Conservation (phyloP, 2,888 invertebrate genomes). For the Volucella bombylans region DNA sequence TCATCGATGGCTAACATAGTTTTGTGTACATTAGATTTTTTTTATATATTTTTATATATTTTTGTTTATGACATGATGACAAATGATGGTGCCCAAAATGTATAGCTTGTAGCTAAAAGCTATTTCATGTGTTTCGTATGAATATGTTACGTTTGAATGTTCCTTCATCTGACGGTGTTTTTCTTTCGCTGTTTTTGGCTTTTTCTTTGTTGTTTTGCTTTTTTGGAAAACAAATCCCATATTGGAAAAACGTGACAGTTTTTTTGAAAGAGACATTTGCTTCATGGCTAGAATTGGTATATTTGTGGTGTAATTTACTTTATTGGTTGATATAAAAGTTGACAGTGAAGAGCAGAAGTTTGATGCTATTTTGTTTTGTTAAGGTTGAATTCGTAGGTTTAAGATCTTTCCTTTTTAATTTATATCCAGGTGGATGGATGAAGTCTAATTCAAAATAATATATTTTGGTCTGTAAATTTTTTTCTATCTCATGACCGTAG, state of each 20-base stretch:
- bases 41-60: neutral
- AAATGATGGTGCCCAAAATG: slow-evolving; percentile 36
- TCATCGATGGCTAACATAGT: slow-evolving; percentile 23
- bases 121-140: slow-evolving; percentile 24
- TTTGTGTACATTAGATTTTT: slow-evolving; percentile 3
- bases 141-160: neutral
- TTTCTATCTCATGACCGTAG: too few relatives aligned
- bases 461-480: too few relatives aligned
- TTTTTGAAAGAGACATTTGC: slow-evolving; percentile 27
- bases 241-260: slow-evolving; percentile 58
- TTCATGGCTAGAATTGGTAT: slow-evolving; percentile 2
- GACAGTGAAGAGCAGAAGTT: neutral
- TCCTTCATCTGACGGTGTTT: too few relatives aligned
- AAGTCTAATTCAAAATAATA: too few relatives aligned
- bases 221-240: slow-evolving; percentile 19
- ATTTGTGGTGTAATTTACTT: slow-evolving; percentile 8
- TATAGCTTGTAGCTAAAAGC: slow-evolving; percentile 16
- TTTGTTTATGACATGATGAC: slow-evolving; percentile 45
- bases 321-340: neutral
- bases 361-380: neutral
- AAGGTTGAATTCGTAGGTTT: too few relatives aligned
- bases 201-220: slow-evolving; percentile 19
- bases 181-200: too few relatives aligned
- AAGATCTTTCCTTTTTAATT: too few relatives aligned
- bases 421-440: too few relatives aligned